Percentiles rank a stretch among this genome's conserved stretches.
Evolutionary conservation across 2,113 vertebrate genomes (phyloP).

Genomic region (Zosterops japonicus): DNA sequence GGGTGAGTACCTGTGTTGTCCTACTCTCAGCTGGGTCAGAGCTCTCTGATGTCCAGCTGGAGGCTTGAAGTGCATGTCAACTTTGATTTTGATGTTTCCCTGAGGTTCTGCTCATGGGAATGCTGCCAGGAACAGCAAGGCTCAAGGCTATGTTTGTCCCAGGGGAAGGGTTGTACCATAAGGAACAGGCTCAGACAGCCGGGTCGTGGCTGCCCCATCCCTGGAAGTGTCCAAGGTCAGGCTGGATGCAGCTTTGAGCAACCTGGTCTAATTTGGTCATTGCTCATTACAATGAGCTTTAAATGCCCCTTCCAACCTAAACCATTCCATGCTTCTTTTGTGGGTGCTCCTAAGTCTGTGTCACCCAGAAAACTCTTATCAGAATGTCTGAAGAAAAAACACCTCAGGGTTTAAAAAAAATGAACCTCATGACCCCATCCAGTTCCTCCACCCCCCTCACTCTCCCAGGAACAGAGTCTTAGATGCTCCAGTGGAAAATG

Average conservation of each 20-base stretch:
- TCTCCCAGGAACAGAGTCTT: background rate
- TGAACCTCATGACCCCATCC: accelerated
- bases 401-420: background rate
- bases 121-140: background rate
- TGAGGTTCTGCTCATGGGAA: background rate
- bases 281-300: background rate
- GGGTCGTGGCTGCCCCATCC: background rate
- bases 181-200: background rate
- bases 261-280: background rate
- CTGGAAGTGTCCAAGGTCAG: background rate
- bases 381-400: background rate
- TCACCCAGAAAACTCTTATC: background rate
- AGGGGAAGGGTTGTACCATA: background rate
- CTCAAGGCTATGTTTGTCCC: background rate
- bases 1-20: background rate
- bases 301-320: background rate
- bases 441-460: background rate
- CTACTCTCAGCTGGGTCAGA: background rate
- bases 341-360: accelerated
- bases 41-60: background rate
- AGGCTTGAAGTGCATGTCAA: background rate
- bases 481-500: background rate
- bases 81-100: background rate
- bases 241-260: background rate
- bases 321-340: background rate